Conservation (phyloP, 2,888 invertebrate genomes). For the Dryobotodes eremita region DNA sequence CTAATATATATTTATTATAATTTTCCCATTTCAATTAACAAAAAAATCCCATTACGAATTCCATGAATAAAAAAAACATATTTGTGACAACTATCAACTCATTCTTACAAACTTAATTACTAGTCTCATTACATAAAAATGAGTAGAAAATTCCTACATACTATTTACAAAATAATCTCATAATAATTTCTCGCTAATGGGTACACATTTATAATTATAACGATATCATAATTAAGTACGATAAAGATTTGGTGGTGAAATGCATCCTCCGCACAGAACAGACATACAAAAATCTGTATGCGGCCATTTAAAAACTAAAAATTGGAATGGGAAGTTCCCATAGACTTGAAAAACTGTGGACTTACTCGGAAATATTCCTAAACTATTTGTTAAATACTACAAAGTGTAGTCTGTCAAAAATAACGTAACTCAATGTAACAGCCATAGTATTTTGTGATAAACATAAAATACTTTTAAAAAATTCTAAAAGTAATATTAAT, state of each 20-base stretch:
- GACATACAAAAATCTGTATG: slow-evolving; percentile 2
- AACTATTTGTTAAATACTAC: slow-evolving; percentile 21
- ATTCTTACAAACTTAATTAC: slow-evolving; percentile 27
- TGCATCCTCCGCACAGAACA: slow-evolving; percentile 67
- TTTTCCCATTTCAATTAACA: slow-evolving; percentile 3
- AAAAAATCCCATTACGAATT: slow-evolving; percentile 14
- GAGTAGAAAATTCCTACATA: slow-evolving; percentile 59
- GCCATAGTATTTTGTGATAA: slow-evolving; percentile 58
- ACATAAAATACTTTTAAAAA: slow-evolving; percentile 41
- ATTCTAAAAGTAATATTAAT: slow-evolving; percentile 15
- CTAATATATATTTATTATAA: slow-evolving; percentile 13
- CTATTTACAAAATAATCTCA: slow-evolving; percentile 73
- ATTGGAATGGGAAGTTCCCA: slow-evolving; percentile 37
- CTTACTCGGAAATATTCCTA: slow-evolving; percentile 25
- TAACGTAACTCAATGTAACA: slow-evolving; percentile 57
- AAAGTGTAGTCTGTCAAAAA: slow-evolving; percentile 38
- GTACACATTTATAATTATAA: slow-evolving; percentile 57
- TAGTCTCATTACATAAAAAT: slow-evolving; percentile 42
- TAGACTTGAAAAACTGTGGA: slow-evolving; percentile 16
- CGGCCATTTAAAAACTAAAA: slow-evolving; percentile 22
- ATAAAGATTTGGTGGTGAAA: slow-evolving; percentile 81
- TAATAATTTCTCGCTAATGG: slow-evolving; percentile 64
- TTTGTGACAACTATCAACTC: slow-evolving; percentile 28
- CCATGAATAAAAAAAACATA: neutral
- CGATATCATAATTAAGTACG: slow-evolving; percentile 81